These are phyloP conservation scores for Entelurus aequoreus DNA, from an alignment of 2,113 vertebrate genomes.

Conservation along the genomic window DNA sequence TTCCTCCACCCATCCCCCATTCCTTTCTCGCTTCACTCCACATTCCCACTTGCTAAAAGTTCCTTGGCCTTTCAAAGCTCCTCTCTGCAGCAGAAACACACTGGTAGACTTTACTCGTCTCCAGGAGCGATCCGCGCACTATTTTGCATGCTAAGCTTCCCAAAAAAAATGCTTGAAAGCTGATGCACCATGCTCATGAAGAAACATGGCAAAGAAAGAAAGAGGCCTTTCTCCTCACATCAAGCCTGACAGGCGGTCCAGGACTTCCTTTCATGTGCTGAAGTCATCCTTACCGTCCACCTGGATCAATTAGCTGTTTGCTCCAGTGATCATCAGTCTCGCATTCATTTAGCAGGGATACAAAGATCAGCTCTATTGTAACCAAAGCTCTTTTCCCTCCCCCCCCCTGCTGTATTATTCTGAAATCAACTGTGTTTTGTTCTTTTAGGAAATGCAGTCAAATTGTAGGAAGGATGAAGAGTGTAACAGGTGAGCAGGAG, in stretches of 20 bases:
- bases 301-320: constrained; percentile 73
- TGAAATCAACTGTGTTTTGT: constrained; percentile 29
- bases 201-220: constrained; percentile 56
- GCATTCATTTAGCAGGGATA: constrained; percentile 27
- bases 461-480: constrained; percentile 25
- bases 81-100: constrained; percentile 51
- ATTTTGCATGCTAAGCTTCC: neutral
- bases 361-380: neutral
- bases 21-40: constrained; percentile 33
- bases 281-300: constrained; percentile 70
- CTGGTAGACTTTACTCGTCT: constrained; percentile 7
- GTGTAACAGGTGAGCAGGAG: constrained; percentile 52
- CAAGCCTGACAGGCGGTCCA: constrained; percentile 58
- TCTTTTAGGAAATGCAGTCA: constrained; percentile 50
- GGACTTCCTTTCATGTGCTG: constrained; percentile 66
- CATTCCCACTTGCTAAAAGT: constrained; percentile 17
- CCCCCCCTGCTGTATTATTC: neutral
- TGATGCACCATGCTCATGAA: constrained; percentile 58
- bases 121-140: neutral
- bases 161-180: constrained; percentile 29
- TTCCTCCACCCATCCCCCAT: constrained; percentile 44
- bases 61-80: constrained; percentile 9
- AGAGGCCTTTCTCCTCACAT: constrained; percentile 68
- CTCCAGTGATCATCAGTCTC: constrained; percentile 63
- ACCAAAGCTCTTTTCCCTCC: neutral